Evolutionary conservation across 2,797 vertebrate species (phyloP).

Genomic region (Leontopithecus rosalia): DNA sequence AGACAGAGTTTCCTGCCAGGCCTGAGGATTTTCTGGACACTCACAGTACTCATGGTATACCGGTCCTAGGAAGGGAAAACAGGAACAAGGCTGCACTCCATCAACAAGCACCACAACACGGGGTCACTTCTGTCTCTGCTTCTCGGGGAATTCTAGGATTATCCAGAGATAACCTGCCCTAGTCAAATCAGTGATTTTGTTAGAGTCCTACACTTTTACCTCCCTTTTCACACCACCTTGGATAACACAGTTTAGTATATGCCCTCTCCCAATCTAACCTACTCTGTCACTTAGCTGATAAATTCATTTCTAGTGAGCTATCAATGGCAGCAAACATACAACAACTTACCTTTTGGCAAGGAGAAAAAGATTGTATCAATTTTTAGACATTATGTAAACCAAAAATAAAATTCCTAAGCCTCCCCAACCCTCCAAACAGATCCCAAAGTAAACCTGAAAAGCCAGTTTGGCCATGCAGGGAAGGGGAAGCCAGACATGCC

Average conservation of each 20-base stretch:
- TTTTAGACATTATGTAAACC: background rate
- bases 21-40: constrained; percentile 87
- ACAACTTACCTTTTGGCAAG: background rate
- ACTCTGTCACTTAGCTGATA: background rate
- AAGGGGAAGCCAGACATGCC: too few species aligned
- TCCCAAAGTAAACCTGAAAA: too few species aligned
- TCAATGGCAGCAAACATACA: background rate
- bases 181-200: background rate
- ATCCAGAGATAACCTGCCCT: background rate
- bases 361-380: background rate
- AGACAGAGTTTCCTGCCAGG: constrained; percentile 88
- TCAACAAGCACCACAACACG: background rate
- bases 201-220: background rate
- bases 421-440: too few species aligned
- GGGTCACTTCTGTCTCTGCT: background rate
- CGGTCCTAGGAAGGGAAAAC: constrained; percentile 86
- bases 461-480: too few species aligned
- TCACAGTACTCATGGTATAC: constrained; percentile 95
- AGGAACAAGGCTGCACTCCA: background rate
- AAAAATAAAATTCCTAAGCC: too few species aligned
- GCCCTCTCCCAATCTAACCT: background rate
- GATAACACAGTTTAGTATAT: background rate
- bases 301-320: background rate
- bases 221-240: background rate
- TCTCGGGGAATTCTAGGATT: background rate